Evolutionary conservation across 2,113 vertebrate genomes (phyloP), one percentile per base, ranked within the genome.

Genomic region (Porphyrio hochstetteri): DNA sequence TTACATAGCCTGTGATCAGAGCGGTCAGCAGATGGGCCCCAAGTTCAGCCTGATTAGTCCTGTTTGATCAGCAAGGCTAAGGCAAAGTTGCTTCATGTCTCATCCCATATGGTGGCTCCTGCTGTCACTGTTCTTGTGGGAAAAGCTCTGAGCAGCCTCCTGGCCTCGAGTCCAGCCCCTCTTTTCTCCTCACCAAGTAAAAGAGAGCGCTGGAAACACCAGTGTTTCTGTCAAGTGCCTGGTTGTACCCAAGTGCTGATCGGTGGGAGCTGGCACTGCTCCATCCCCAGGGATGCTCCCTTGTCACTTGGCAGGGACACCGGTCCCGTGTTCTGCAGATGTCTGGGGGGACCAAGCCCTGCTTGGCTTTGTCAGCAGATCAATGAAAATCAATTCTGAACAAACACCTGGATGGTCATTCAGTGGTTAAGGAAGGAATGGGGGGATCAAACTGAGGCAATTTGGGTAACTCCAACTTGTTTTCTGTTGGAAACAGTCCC

Each of bases 31-130:
- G 93, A 96, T 90, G 93, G 96, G 77, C 42, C 68, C 59, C 50
- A 36, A 42, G 67, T 80, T 92, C 85, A 80, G 70, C 70, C 89
- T 87, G 83, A 92, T 93, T 50, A 86, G 89, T 38, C 64, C 86
- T 76, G 31, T 79, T 96, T 75, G 77, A 15, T 94, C 90, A 87
- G 48, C 82, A 67, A 55, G 60, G 77, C 88, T 76, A 59, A 82
- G 65, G 90, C 69, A 57, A 55, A 92, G 88, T 96, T 93, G 80
- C 59, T 82, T 74, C 31, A 0, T 61, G 79, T 84, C 80, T 95
- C 65, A 50, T 85, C 53, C 97, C 96, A 96, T 96, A 95, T 91
- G 94, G 89, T 84, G 52, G 80, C 52, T 95, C 91, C 96, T 93
- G 90, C 93, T 96, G 96, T 79, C 81, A 2, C 86, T 48, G 46